Conservation (phyloP, 1,140 invertebrate species). For the Drosophila watanabei region DNA sequence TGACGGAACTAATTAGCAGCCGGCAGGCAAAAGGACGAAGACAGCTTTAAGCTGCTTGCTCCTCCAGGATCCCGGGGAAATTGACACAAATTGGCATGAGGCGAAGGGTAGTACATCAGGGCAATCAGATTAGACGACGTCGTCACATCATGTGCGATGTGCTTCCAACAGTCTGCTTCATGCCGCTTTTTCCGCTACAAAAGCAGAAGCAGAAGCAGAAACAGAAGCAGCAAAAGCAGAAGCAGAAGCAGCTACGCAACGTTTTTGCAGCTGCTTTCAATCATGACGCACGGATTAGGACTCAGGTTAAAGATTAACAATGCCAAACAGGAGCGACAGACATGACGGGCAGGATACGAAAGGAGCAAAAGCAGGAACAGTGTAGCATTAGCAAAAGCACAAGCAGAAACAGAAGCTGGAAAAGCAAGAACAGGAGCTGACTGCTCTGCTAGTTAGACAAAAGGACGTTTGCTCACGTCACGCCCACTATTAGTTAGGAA, state of each 20-base stretch:
- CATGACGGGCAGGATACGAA: slow-evolving; percentile 14
- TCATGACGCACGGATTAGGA: slow-evolving; percentile 81
- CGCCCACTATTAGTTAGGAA: slow-evolving; percentile 35
- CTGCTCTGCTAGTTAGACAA: slow-evolving; percentile 41
- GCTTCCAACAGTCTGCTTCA: slow-evolving; percentile 8
- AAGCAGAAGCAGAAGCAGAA: background rate
- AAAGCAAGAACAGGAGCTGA: background rate
- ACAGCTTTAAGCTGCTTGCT: slow-evolving; percentile 12
- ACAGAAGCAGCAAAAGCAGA: background rate
- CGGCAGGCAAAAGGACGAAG: background rate
- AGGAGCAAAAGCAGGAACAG: background rate
- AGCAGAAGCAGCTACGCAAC: slow-evolving; percentile 40
- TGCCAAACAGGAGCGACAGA: slow-evolving; percentile 30
- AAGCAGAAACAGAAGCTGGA: background rate
- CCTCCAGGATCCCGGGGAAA: slow-evolving; percentile 32
- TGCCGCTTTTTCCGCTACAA: slow-evolving; percentile 12
- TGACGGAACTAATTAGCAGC: slow-evolving; percentile 34
- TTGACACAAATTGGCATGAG: slow-evolving; percentile 75
- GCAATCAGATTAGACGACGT: slow-evolving; percentile 71
- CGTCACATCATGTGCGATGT: slow-evolving; percentile 57
- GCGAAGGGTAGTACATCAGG: slow-evolving; percentile 45
- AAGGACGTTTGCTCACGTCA: slow-evolving; percentile 35
- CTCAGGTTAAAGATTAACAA: slow-evolving; percentile 79
- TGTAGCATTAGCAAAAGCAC: background rate
- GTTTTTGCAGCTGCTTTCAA: slow-evolving; percentile 74